phyloP scores from a whole-genome alignment of 2,888 invertebrate species.

The Cheilosia pagana region DNA sequence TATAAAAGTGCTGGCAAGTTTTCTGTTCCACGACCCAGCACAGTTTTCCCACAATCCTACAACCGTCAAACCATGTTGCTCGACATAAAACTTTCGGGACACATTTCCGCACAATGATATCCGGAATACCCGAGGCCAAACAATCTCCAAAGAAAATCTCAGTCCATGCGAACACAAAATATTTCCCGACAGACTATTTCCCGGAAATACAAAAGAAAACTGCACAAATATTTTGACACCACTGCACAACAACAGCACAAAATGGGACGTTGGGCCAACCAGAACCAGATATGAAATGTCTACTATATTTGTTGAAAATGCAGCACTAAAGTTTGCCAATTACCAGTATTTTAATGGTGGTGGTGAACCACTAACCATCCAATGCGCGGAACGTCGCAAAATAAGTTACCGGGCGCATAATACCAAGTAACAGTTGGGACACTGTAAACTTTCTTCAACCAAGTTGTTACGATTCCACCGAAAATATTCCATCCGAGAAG shows the following conservation, averaged over 20 bases:
- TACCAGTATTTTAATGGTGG: slow-evolving; percentile 59
- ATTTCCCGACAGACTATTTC: not conserved
- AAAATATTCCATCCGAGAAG: not conserved
- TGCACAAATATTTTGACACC: not conserved
- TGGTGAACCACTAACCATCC: slow-evolving; percentile 21
- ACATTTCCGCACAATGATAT: slow-evolving; percentile 1
- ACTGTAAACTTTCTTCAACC: not conserved
- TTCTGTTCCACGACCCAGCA: not conserved
- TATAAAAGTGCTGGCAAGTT: not conserved
- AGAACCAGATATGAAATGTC: slow-evolving; percentile 12
- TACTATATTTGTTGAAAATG: slow-evolving; percentile 6
- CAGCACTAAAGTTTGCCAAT: slow-evolving; percentile 47
- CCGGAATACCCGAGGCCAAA: not conserved
- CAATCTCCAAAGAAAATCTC: slow-evolving; percentile 7
- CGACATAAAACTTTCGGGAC: not conserved
- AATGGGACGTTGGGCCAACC: not conserved
- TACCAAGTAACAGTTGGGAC: slow-evolving; percentile 23
- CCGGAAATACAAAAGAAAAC: slow-evolving; percentile 16
- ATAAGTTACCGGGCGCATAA: slow-evolving; percentile 28
- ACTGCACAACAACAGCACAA: not conserved
- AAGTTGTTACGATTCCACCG: not conserved
- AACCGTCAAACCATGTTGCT: slow-evolving; percentile 1
- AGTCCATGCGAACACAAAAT: not conserved
- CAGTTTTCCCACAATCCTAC: not conserved
- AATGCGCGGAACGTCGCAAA: slow-evolving; percentile 39